Base-by-base conservation (phyloP, 2,113 vertebrate genomes). In the Cynocephalus volans region DNA sequence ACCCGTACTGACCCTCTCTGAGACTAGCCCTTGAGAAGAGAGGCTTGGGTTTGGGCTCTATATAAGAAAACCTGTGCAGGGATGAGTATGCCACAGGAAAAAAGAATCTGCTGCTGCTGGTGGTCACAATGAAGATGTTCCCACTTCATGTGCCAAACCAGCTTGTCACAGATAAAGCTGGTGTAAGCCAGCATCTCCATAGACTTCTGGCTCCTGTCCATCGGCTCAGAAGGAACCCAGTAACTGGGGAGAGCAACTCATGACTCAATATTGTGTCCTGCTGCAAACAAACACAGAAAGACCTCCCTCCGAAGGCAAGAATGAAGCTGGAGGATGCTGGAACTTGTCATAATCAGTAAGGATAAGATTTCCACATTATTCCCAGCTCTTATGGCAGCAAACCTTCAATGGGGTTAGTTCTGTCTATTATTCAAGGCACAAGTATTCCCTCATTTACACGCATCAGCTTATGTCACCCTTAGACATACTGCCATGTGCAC, bases 131-230 rank as follows among this genome's bases (percentile, higher is more conserved):
- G 92, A 95, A 75, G 94, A 81, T 31, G 52, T 64, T 77, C 93
- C 75, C 79, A 52, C 90, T 77, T 76, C 31, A 1, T n/a, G 52
- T 75, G 92, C 92, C 92, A 93, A 82, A 26, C 89, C 81, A 15
- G 58, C 87, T 77, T 52, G 79, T 96, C 94, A 50, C 89, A 87
- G 73, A 88, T 21, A 14, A 56, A 84, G 45, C 0, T 26, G 48
- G 64, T 50, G 48, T 7, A 64, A 94, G 88, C 90, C 97, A 93
- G 76, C 67, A 19, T 81, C 97, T 88, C 94, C 3, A 6, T 12
- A 67, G 83, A 65, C 60, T 76, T 24, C 96, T 98, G 96, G 96
- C 92, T 72, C 60, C 45, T 33, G 52, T 70, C 84, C 94, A 94
- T 48, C 48, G 6, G 70, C 94, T 96, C 93, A 58, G 81, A 50